Evolutionary conservation across 23 tunicate species (phyloP), one percentile per base, ranked within the genome.

Genomic region (Halocynthia aurantium): DNA sequence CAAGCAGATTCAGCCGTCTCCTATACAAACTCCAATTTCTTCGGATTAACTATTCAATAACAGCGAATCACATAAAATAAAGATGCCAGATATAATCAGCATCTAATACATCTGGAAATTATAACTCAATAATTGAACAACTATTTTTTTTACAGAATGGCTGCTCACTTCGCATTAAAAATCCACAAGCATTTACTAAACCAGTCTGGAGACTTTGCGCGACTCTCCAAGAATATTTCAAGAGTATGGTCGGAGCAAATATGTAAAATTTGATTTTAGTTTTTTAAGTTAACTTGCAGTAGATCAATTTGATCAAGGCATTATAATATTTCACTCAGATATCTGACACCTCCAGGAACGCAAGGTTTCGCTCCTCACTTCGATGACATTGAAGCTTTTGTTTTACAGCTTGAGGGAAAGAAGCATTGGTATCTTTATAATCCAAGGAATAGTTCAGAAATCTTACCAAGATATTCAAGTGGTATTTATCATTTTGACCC

Each of bases 361-460:
- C 94, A 87, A 66, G 98, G 98, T 10, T 93, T 93, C 72, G 98
- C 98, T 57, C 98, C 98, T 10, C 98, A 93, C 77, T 93, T 87
- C 63, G 98, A 93, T 62, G 98, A 93, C 82, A 87, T 93, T 52
- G 98, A 93, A 77, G 98, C 94, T 15, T 93, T 93, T 77, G 94
- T 93, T 18, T 63, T 93, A 22, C 98, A 93, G 51, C 71, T 93
- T 8, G 98, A 93, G 72, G 94, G 94, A 22, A 83, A 81, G 80
- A 93, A 93, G 75, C 89, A 84, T 17, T 93, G 98, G 94, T 75
- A 64, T 49, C 50, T 93, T 9, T 93, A 93, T 75, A 78, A 86
- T 51, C 98, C 98, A 7, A 55, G 75, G 55, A 81, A 64, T 22
- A 31, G 20, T 10, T 55, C 62, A 12, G 92, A 92, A 73, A 92